phyloP scores from a whole-genome alignment of 2,888 invertebrate genomes.

The Exephanes ischioxanthus region DNA sequence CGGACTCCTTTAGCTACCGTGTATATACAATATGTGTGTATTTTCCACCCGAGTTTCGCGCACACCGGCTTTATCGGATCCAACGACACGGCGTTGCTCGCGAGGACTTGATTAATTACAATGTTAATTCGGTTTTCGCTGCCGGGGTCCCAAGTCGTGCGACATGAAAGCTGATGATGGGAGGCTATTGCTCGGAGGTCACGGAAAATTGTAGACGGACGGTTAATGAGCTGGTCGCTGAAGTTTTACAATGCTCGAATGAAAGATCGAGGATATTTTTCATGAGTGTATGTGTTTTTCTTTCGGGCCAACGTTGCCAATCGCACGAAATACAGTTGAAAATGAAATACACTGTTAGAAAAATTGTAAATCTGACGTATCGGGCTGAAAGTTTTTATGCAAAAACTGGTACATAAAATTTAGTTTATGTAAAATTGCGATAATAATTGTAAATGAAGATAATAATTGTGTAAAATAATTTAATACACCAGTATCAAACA shows the following conservation, averaged over 20 bases:
- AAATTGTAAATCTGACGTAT: too few relatives aligned
- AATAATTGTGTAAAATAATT: too few relatives aligned
- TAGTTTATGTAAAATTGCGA: too few relatives aligned
- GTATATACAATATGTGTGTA: neutral
- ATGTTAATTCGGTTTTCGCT: constrained; percentile 46
- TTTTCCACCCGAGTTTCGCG: neutral
- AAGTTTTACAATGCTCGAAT: neutral
- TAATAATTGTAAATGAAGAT: too few relatives aligned
- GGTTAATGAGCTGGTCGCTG: neutral
- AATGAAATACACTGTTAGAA: neutral
- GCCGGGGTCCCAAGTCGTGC: neutral
- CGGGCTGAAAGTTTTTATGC: too few relatives aligned
- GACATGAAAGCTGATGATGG: constrained; percentile 12
- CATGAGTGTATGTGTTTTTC: neutral
- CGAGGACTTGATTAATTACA: constrained; percentile 52
- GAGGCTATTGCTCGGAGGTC: neutral
- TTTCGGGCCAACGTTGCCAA: neutral
- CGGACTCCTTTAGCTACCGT: neutral
- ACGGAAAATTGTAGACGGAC: constrained; percentile 2
- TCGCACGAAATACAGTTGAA: neutral
- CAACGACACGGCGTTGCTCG: constrained; percentile 42
- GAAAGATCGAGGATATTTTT: neutral
- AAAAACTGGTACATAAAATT: too few relatives aligned
- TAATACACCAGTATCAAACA: too few relatives aligned
- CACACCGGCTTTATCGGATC: constrained; percentile 45